These are phyloP conservation scores for Linyphia triangularis DNA, from an alignment of 2,888 invertebrate species.

Conservation along the genomic window DNA sequence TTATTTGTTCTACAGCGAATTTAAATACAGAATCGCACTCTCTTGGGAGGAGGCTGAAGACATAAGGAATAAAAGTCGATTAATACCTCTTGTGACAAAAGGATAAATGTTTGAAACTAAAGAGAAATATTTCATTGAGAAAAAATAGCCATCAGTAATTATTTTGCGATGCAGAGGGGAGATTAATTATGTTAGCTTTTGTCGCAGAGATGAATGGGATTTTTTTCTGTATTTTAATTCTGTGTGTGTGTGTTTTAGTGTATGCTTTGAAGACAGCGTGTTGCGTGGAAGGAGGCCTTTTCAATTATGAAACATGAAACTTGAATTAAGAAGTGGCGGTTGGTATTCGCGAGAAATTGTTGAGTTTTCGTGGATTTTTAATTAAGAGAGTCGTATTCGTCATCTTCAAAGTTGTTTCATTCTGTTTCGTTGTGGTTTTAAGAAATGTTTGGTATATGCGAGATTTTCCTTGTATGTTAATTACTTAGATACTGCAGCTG, in stretches of 20 bases:
- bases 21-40: slow-evolving; percentile 43
- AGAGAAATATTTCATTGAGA: slow-evolving; percentile 19
- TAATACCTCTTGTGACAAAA: slow-evolving; percentile 50
- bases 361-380: slow-evolving; percentile 12
- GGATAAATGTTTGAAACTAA: slow-evolving; percentile 15
- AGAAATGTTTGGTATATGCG: not conserved
- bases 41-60: not conserved
- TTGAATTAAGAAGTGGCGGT: slow-evolving; percentile 28
- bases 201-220: slow-evolving; percentile 30
- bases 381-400: slow-evolving; percentile 18
- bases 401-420: not conserved
- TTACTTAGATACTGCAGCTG: not conserved
- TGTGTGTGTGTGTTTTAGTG: slow-evolving; percentile 17
- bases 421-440: not conserved
- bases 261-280: not conserved
- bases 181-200: slow-evolving; percentile 63
- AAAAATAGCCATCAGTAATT: slow-evolving; percentile 51
- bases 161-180: slow-evolving; percentile 24
- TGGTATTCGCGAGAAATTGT: not conserved
- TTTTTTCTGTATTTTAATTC: slow-evolving; percentile 34
- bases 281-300: not conserved
- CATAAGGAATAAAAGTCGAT: slow-evolving; percentile 54
- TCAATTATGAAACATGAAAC: slow-evolving; percentile 36
- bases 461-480: not conserved
- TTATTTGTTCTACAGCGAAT: slow-evolving; percentile 62